These are phyloP conservation scores for Actinernus sp. DNA, from an alignment of 92 coral and sea anemone genomes.

Conservation along the genomic window DNA sequence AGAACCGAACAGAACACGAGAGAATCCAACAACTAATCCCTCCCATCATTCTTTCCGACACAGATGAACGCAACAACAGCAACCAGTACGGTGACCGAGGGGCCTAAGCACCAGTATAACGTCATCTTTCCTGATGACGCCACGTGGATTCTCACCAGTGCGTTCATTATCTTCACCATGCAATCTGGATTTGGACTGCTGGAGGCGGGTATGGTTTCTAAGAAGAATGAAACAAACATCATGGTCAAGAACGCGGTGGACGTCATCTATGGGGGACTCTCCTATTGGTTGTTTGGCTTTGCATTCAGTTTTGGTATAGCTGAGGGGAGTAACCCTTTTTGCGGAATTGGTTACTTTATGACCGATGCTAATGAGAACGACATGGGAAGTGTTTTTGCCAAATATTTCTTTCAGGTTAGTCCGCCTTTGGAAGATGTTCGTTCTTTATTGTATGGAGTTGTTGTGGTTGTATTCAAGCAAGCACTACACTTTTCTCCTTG, in stretches of 20 bases:
- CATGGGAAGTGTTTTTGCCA: constrained; percentile 82
- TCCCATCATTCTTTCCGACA: too few species aligned
- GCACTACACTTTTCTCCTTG: too few species aligned
- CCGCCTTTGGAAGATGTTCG: too few species aligned
- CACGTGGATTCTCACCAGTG: constrained; percentile 94
- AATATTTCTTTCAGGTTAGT: constrained; percentile 74
- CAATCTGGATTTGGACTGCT: constrained; percentile 96
- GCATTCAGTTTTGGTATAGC: constrained; percentile 81
- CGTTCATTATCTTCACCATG: constrained; percentile 97
- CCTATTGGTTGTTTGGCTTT: constrained; percentile 88
- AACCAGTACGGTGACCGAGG: too few species aligned
- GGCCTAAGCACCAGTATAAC: background rate
- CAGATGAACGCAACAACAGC: too few species aligned
- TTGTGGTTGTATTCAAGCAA: too few species aligned
- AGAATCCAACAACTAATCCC: too few species aligned
- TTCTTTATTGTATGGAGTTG: too few species aligned
- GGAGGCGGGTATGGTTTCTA: constrained; percentile 87
- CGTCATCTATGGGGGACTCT: constrained; percentile 80
- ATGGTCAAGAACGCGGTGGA: constrained; percentile 88
- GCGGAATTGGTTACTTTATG: constrained; percentile 71
- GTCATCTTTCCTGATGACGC: constrained; percentile 83
- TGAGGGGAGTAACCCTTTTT: constrained; percentile 55
- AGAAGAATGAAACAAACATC: constrained; percentile 82
- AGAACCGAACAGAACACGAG: too few species aligned
- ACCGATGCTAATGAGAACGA: constrained; percentile 70